These are phyloP conservation scores for Streptopelia turtur DNA, from an alignment of 2,797 vertebrate species.

Conservation along the genomic window DNA sequence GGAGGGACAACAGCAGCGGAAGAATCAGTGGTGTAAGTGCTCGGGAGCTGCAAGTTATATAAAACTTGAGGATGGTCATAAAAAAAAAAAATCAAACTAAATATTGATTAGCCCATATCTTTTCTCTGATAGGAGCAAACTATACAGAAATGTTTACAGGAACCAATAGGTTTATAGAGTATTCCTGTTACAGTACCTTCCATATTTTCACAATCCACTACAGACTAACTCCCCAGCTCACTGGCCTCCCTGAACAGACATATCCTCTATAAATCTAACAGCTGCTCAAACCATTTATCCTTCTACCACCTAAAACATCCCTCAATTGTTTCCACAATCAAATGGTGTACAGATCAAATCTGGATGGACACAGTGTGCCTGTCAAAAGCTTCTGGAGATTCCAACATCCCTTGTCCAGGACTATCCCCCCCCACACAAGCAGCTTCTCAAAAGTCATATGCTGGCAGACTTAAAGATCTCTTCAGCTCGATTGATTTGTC, in stretches of 20 bases:
- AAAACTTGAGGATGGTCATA: neutral
- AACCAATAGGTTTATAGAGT: neutral
- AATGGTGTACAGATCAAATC: fast-evolving
- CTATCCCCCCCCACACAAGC: neutral
- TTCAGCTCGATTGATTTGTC: neutral
- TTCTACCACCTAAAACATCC: neutral
- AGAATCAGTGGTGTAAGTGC: neutral
- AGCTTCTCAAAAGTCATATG: neutral
- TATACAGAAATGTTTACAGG: neutral
- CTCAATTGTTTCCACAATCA: neutral
- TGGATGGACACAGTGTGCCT: neutral
- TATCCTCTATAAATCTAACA: neutral
- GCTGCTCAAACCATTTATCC: neutral
- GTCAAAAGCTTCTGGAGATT: neutral
- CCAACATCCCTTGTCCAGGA: neutral
- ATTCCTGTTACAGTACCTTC: neutral
- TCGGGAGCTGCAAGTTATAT: neutral
- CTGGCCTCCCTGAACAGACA: neutral
- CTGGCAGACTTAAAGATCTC: neutral
- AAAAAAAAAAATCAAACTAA: neutral
- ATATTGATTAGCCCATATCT: neutral
- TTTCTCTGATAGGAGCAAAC: neutral
- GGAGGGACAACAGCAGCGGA: neutral
- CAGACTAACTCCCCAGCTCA: neutral
- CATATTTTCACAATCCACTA: neutral